phyloP scores from a whole-genome alignment of 2,888 invertebrate genomes.

The Melolontha melolontha region DNA sequence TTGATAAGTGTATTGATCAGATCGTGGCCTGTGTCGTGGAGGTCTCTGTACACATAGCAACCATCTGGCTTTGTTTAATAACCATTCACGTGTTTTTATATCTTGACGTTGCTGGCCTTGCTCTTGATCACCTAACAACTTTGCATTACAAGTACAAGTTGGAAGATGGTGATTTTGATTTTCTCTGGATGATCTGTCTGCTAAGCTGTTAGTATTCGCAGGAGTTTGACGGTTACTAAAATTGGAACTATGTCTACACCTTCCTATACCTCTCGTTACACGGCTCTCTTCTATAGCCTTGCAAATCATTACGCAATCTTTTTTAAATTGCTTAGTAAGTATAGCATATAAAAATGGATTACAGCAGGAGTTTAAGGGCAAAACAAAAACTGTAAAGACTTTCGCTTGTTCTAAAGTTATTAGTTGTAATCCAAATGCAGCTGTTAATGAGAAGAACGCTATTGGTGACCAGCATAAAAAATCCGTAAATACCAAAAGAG shows the following conservation, averaged over 20 bases:
- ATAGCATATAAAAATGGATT: slow-evolving; percentile 99
- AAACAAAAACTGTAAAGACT: slow-evolving; percentile 93
- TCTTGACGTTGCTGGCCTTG: slow-evolving; percentile 52
- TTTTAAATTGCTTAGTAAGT: slow-evolving; percentile 97
- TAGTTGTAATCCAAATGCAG: slow-evolving; percentile 90
- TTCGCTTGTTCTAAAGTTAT: slow-evolving; percentile 96
- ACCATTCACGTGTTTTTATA: slow-evolving; percentile 63
- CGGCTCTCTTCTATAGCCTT: slow-evolving; percentile 96
- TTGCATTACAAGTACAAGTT: slow-evolving; percentile 72
- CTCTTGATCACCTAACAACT: slow-evolving; percentile 66
- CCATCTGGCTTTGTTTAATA: slow-evolving; percentile 66
- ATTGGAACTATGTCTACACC: slow-evolving; percentile 87
- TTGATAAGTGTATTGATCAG: slow-evolving; percentile 80
- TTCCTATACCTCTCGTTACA: slow-evolving; percentile 87
- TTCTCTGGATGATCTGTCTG: slow-evolving; percentile 83
- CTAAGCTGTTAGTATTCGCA: slow-evolving; percentile 86
- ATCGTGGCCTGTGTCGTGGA: slow-evolving; percentile 65
- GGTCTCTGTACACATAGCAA: slow-evolving; percentile 64
- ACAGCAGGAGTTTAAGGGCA: slow-evolving; percentile 96
- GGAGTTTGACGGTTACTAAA: slow-evolving; percentile 90
- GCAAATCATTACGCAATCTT: slow-evolving; percentile 95
- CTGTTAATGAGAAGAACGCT: slow-evolving; percentile 94
- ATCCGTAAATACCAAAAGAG: slow-evolving; percentile 95
- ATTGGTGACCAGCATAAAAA: slow-evolving; percentile 99
- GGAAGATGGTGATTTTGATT: slow-evolving; percentile 71